phyloP scores from a whole-genome alignment of 1,140 invertebrate species.

The Cephus cinctus region DNA sequence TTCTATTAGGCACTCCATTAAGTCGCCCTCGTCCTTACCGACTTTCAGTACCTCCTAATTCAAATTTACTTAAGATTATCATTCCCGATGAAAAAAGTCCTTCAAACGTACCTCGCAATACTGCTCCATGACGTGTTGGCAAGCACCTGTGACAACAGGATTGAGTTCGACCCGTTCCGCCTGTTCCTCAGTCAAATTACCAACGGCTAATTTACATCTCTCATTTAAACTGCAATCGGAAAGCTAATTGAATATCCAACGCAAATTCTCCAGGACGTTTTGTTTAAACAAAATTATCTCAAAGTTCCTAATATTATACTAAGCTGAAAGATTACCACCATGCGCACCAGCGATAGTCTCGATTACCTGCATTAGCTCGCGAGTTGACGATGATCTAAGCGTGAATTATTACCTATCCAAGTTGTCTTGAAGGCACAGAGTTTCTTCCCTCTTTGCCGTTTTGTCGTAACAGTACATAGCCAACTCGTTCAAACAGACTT shows the following conservation, averaged over 20 bases:
- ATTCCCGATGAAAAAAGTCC: not conserved
- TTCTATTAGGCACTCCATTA: constrained; percentile 92
- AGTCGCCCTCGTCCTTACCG: constrained; percentile 76
- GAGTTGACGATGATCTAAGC: no score
- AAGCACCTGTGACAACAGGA: constrained; percentile 79
- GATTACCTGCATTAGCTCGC: no score
- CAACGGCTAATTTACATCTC: constrained; percentile 73
- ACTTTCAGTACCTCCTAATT: constrained; percentile 61
- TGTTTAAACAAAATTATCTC: no score
- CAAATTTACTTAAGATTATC: constrained; percentile 9
- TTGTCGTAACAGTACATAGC: constrained; percentile 80
- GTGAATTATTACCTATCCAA: constrained; percentile 74
- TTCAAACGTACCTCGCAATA: constrained; percentile 67
- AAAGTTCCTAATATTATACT: no score
- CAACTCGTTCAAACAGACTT: constrained; percentile 84
- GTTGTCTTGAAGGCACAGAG: constrained; percentile 90
- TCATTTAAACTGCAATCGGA: constrained; percentile 51
- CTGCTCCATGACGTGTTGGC: constrained; percentile 78
- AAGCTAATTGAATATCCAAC: no score
- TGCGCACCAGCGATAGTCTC: no score
- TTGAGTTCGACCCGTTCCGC: constrained; percentile 84
- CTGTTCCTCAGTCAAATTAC: constrained; percentile 89
- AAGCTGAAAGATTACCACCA: no score
- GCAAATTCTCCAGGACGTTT: no score
- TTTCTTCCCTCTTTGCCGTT: constrained; percentile 82